Evolutionary conservation across 2,888 invertebrate genomes (phyloP), one percentile per base, ranked within the genome.

Genomic region (Hydrotaea cyrtoneurina): DNA sequence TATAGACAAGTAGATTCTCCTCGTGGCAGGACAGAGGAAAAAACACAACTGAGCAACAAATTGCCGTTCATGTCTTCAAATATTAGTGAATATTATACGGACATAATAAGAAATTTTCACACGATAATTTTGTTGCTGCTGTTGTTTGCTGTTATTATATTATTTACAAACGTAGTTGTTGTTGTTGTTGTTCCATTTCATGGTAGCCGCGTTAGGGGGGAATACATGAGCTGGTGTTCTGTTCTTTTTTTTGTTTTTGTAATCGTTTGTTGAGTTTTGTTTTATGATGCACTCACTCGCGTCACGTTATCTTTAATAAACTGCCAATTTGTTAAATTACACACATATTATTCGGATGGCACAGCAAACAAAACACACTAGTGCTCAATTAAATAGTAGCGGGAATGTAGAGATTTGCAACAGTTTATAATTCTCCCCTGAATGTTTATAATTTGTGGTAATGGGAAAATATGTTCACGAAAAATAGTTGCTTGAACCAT

Each of bases 311-410:
- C 72, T 78, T 84, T 80, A 84, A 84, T 84, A 84, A 84, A 80
- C 78, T 80, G 83, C 71, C 83, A 80, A 84, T 84, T 84, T 84
- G 80, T 84, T 71, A 78, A 84, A 84, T 80, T 80, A 75, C 43
- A 59, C 15, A 59, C 15, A 23, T 50, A 50, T 2, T 7, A 43
- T 31, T 31, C 7, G 31, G 31, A 31, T 31, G 31, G 31, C 31
- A 31, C 31, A 31, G 31, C 31, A 31, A 31, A 7, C 31, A 31
- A 31, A 4, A 31, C 31, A 31, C 31, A 31, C 31, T 7, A 43
- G 43, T 43, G 43, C 7, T 13, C 43, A 43, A 43, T 10, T 43
- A 15, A 43, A 43, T 43, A 43, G 43, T 3, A 43, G 2, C 43
- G 10, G 43, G 43, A 31, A 7, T 2, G 31, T n/a, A n/a, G n/a